Percentiles rank a stretch among this genome's conserved stretches.
Conservation (phyloP, 2,888 invertebrate genomes). For the Cataglyphis cursor region DNA sequence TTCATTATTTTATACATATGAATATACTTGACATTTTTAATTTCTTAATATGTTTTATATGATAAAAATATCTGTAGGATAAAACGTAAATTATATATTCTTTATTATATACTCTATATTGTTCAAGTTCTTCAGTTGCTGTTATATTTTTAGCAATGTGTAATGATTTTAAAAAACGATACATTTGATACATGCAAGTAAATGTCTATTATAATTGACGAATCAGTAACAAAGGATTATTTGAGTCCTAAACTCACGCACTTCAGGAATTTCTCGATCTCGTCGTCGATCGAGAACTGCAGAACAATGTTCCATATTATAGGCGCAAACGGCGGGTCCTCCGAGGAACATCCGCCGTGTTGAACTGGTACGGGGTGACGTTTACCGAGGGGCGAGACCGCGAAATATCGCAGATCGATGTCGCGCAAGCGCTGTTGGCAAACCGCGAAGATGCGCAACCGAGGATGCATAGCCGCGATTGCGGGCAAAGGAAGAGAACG, state of each 20-base stretch:
- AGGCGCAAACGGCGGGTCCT: constrained; percentile 55
- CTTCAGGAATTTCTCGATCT: constrained; percentile 36
- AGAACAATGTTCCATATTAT: constrained; percentile 69
- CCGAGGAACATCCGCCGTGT: constrained; percentile 57
- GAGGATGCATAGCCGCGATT: constrained; percentile 19
- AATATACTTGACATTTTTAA: not conserved
- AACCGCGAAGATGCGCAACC: constrained; percentile 50
- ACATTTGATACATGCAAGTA: constrained; percentile 1
- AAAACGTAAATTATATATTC: constrained; percentile 19
- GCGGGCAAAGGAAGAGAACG: not conserved
- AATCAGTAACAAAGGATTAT: not conserved
- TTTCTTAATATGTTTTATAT: not conserved
- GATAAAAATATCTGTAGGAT: not conserved
- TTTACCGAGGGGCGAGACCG: constrained; percentile 43
- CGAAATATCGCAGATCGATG: constrained; percentile 67
- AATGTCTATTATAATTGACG: not conserved
- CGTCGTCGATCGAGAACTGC: constrained; percentile 28
- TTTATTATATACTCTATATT: not conserved
- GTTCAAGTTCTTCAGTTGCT: not conserved
- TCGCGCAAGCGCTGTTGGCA: constrained; percentile 71
- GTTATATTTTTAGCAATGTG: constrained; percentile 23
- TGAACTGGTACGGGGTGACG: constrained; percentile 51
- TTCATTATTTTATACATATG: not conserved
- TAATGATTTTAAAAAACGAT: not conserved
- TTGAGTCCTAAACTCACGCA: constrained; percentile 20